phyloP scores from a whole-genome alignment of 2,113 vertebrate species.

The Myotis lucifugus region DNA sequence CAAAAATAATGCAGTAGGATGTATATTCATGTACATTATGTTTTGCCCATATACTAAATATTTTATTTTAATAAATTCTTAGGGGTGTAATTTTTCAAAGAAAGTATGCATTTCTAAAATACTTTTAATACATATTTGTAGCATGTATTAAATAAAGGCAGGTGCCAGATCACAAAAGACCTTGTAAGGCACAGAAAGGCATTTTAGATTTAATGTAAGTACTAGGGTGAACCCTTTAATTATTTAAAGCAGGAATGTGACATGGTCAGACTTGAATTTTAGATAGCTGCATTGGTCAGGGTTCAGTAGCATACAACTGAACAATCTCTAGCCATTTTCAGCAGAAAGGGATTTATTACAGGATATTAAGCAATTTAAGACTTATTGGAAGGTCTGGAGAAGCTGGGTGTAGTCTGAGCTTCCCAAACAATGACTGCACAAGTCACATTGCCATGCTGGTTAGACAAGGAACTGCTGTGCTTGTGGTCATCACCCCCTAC shows the following conservation, averaged over 20 bases:
- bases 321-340: not conserved
- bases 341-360: not conserved
- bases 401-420: not conserved
- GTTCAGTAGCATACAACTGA: not conserved
- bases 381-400: not conserved
- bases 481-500: not conserved
- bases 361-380: not conserved
- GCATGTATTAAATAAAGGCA: not conserved
- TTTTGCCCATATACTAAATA: not conserved
- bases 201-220: conserved; percentile 2
- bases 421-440: not conserved
- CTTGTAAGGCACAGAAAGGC: not conserved
- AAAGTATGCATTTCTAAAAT: not conserved
- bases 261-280: conserved; percentile 27
- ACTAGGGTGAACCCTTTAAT: not conserved
- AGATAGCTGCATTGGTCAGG: not conserved
- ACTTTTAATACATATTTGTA: not conserved
- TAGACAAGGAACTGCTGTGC: not conserved
- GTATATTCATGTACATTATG: not conserved
- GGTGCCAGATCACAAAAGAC: not conserved
- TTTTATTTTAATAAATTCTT: not conserved
- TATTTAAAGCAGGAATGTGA: conserved; percentile 37
- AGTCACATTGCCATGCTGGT: not conserved
- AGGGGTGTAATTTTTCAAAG: not conserved
- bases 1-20: not conserved